Conservation (phyloP, 1,140 invertebrate genomes). For the Dinoponera quadriceps region DNA sequence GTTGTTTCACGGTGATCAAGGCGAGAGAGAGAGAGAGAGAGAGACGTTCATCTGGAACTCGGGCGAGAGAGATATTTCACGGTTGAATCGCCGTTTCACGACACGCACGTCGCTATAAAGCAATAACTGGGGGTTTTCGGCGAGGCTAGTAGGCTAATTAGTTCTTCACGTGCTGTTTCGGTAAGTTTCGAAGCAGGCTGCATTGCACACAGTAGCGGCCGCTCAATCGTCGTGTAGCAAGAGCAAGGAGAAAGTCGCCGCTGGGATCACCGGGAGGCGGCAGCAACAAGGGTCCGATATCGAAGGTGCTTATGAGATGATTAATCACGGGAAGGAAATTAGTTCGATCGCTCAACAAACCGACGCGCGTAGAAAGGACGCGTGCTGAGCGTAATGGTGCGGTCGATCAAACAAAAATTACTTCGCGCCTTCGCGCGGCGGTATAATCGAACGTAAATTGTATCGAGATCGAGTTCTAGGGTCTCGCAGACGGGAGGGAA, state of each 20-base stretch:
- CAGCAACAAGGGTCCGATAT: neutral
- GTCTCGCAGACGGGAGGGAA: no score
- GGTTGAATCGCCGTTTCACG: no score
- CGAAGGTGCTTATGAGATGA: neutral
- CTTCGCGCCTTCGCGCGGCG: neutral
- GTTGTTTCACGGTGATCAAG: neutral
- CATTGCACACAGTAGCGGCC: neutral
- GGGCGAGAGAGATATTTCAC: no score
- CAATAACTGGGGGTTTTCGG: no score
- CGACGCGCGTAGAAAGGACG: neutral
- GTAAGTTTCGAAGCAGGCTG: neutral
- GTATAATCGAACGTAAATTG: slow-evolving; percentile 2
- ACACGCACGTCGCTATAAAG: no score
- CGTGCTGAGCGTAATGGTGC: neutral
- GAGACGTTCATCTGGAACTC: no score
- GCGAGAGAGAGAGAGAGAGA: neutral
- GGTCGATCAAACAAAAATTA: slow-evolving; percentile 15
- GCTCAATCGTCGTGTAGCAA: neutral
- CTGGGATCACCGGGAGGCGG: neutral
- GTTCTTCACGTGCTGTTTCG: neutral
- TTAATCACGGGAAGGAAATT: slow-evolving; percentile 39
- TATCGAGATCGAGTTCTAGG: neutral
- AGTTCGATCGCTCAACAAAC: slow-evolving; percentile 1
- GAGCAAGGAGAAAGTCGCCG: slow-evolving; percentile 31
- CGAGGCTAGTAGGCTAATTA: no score